phyloP scores from a whole-genome alignment of 1,140 invertebrate genomes.

The Drosophila dunni region DNA sequence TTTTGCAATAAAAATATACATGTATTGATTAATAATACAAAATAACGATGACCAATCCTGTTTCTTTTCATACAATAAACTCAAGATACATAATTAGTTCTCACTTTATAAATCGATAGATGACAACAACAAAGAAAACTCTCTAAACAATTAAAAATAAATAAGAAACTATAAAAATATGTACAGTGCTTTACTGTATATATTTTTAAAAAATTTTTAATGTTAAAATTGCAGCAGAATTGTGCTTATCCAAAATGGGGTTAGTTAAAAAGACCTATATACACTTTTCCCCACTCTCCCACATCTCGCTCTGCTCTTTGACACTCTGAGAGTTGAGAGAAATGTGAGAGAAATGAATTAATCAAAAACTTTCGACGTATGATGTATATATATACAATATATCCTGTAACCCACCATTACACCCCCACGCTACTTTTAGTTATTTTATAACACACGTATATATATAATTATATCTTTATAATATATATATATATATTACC shows the following conservation, averaged over 20 bases:
- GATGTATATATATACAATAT: conserved; percentile 7
- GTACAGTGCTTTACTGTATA: neutral
- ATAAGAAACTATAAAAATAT: conserved; percentile 6
- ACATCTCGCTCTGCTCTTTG: conserved; percentile 11
- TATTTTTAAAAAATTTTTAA: conserved; percentile 2
- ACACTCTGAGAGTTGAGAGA: conserved; percentile 15
- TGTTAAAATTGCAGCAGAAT: conserved; percentile 40
- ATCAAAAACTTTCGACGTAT: conserved; percentile 1
- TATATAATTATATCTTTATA: conserved; percentile 14
- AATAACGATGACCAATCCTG: conserved; percentile 64
- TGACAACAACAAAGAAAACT: conserved; percentile 1
- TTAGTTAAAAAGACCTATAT: conserved; percentile 18
- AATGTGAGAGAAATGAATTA: conserved; percentile 2
- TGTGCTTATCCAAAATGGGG: conserved; percentile 11
- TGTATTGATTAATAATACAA: conserved; percentile 56
- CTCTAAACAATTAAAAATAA: conserved; percentile 16
- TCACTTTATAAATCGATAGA: conserved; percentile 31
- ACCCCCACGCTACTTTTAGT: conserved; percentile 18
- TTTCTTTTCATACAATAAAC: conserved; percentile 65
- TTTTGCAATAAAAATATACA: conserved; percentile 84
- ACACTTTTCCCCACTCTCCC: conserved; percentile 17
- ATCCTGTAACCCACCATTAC: conserved; percentile 11
- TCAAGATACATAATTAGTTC: conserved; percentile 34
- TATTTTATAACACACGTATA: conserved; percentile 17
- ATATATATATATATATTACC: conserved; percentile 24